Percentiles rank a stretch among this genome's conserved stretches.
phyloP scores from a whole-genome alignment of 2,113 vertebrate species.

The Albula glossodonta region DNA sequence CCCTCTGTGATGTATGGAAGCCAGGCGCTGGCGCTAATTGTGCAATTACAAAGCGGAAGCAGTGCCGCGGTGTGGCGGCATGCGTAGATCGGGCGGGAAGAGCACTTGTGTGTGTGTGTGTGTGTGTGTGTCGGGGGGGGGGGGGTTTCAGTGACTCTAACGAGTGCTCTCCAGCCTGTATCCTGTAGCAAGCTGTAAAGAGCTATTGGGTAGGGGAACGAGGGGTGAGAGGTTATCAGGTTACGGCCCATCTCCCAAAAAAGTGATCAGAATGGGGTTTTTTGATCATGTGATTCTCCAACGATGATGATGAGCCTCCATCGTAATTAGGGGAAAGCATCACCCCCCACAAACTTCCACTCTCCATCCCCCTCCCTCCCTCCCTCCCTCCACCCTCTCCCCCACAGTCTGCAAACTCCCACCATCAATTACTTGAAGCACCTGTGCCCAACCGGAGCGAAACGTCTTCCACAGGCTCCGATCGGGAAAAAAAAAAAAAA shows the following conservation, averaged over 20 bases:
- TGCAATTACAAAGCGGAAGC: slow-evolving; percentile 97
- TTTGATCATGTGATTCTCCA: not conserved
- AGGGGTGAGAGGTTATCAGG: not conserved
- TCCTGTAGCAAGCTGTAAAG: not conserved
- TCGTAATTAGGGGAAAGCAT: slow-evolving; percentile 67
- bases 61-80: slow-evolving; percentile 80
- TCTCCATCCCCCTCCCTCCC: not conserved
- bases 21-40: slow-evolving; percentile 93
- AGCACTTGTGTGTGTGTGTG: not conserved
- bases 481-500: not conserved
- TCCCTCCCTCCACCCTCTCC: slow-evolving; percentile 47
- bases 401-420: not conserved
- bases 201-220: not conserved
- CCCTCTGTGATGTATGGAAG: slow-evolving; percentile 94
- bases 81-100: slow-evolving; percentile 59
- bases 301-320: slow-evolving; percentile 75
- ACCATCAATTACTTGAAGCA: not conserved
- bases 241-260: too few species aligned
- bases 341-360: slow-evolving; percentile 58
- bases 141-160: too few species aligned
- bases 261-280: not conserved
- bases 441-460: not conserved
- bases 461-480: not conserved
- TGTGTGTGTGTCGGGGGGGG: too few species aligned
- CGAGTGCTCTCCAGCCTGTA: too few species aligned